Base-by-base conservation (phyloP, 1,140 invertebrate genomes). In the Aphelenchoides avenae region DNA sequence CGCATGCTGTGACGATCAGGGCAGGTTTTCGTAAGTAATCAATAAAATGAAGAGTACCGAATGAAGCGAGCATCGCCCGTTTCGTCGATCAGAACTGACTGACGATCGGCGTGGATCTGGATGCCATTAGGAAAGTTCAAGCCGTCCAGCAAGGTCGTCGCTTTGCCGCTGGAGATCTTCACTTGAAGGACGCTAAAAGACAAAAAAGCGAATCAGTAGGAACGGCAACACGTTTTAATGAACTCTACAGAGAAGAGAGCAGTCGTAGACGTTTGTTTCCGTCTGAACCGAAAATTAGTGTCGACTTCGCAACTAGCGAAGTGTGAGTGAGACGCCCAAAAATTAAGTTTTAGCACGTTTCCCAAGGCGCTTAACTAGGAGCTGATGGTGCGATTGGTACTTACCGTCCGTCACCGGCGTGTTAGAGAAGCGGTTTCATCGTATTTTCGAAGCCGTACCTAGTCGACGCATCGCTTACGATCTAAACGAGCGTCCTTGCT, bases 71-170 rank as follows among this genome's bases (percentile, higher is more conserved):
- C 70, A 26, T 71, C 62, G 27, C 64, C 71, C 62, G 76, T 77
- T 57, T 80, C 78, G 5, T 70, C 52, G 2, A 80, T 64, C 7
- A 80, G 24, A 2, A 80, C 7, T 34, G 66, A 70, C 24, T 54
- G 54, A 39, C 70, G 63, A 33, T 80, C 78, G 6, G 57, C 49
- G 20, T 75, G 66, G n/a, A 80, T 22, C 30, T 75, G 69, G 29
- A 80, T 41, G n/a, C 78, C 78, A 65, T 80, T 80, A 18, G 79
- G 70, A 44, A 80, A 70, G 34, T 76, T 65, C 6, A 80, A 61
- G 0, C 64, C 65, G 20, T 70, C 65, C 18, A 70, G 43, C 4
- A 78, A 42, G 6, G 70, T 57, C 27, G 43, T 58, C 18, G 63
- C 53, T 37, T 59, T 40, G 30, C 61, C 65, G 30, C 67, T 73